Evolutionary conservation across 2,888 invertebrate genomes (phyloP).

Genomic region (Malthinus seriepunctatus): DNA sequence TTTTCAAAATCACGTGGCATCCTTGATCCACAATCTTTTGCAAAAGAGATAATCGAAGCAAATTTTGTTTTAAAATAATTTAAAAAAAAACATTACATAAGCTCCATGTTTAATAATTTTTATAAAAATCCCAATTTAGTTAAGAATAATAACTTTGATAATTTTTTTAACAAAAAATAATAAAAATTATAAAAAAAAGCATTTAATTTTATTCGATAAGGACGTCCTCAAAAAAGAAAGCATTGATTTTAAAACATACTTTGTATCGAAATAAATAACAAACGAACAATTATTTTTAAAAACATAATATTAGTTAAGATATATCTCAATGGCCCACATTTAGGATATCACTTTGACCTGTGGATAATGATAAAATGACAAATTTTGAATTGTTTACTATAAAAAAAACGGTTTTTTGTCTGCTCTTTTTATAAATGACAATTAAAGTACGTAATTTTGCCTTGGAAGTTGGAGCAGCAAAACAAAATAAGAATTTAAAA

Average conservation of each 20-base stretch:
- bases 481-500: neutral
- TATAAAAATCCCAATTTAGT: neutral
- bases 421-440: neutral
- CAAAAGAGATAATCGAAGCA: too few relatives aligned
- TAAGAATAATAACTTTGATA: neutral
- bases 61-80: slow-evolving; percentile 1
- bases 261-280: slow-evolving; percentile 12
- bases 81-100: neutral
- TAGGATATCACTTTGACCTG: slow-evolving; percentile 20
- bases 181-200: neutral
- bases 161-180: slow-evolving; percentile 3
- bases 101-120: too few relatives aligned
- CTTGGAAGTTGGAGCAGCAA: too few relatives aligned
- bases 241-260: neutral
- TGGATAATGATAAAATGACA: slow-evolving; percentile 19
- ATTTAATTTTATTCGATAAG: neutral
- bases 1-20: too few relatives aligned
- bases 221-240: neutral
- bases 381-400: slow-evolving; percentile 16
- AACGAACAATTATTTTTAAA: slow-evolving; percentile 10
- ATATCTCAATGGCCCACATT: slow-evolving; percentile 26
- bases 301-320: slow-evolving; percentile 20
- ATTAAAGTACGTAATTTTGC: too few relatives aligned
- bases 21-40: too few relatives aligned
- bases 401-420: slow-evolving; percentile 23